Evolutionary conservation across 2,797 vertebrate species (phyloP).

Genomic region (Coreius guichenoti): DNA sequence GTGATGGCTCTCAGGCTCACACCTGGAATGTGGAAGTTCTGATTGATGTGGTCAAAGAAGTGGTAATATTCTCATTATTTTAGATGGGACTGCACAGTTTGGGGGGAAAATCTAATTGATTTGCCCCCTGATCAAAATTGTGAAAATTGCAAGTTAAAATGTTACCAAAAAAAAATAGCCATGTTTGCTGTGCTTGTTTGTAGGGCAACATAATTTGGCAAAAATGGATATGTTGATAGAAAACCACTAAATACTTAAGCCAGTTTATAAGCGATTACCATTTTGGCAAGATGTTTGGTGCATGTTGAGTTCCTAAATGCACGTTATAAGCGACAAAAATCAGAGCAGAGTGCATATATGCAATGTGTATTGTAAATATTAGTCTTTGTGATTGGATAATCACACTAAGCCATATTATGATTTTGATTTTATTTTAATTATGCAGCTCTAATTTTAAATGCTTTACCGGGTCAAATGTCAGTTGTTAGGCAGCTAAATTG

Average conservation of each 20-base stretch:
- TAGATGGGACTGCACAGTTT: not conserved
- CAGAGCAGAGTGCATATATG: not conserved
- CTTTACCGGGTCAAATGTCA: not conserved
- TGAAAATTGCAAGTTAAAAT: not conserved
- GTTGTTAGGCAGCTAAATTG: not conserved
- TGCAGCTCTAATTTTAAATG: not conserved
- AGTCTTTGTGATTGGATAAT: not conserved
- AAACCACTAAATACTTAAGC: not conserved
- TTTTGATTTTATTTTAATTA: not conserved
- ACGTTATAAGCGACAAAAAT: not conserved
- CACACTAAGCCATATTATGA: not conserved
- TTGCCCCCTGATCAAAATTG: no score
- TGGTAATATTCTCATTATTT: slow-evolving; percentile 77
- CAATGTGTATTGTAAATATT: not conserved
- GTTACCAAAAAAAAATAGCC: not conserved
- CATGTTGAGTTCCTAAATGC: not conserved
- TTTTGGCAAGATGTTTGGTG: no score
- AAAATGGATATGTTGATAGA: not conserved
- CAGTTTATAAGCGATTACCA: not conserved
- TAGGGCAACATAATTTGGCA: no score
- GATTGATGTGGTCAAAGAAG: slow-evolving; percentile 97
- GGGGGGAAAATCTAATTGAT: no score
- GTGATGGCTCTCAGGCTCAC: slow-evolving; percentile 92
- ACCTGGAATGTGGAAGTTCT: slow-evolving; percentile 99
- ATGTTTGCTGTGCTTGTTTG: not conserved